A percentile compares a stretch with the other conserved stretches of the same genome.
phyloP scores from a whole-genome alignment of 1,140 invertebrate genomes.

The Aleiodes sp. region DNA sequence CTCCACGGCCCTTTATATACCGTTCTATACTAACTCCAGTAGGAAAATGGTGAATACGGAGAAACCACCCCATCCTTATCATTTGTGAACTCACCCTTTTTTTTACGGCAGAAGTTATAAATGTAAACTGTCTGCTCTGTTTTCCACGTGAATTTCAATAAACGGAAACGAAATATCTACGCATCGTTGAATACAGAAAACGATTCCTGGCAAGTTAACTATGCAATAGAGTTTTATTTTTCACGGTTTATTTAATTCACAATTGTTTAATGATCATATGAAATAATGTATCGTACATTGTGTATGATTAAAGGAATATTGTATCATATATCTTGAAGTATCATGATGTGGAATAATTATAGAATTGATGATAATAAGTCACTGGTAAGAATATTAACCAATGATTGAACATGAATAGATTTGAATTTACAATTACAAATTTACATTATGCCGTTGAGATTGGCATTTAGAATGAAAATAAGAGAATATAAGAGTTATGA shows the following conservation, averaged over 20 bases:
- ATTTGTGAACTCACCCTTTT: not conserved
- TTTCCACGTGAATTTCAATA: slow-evolving; percentile 18
- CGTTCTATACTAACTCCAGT: not conserved
- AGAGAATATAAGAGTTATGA: too few species aligned
- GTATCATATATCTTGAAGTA: too few species aligned
- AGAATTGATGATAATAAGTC: too few species aligned
- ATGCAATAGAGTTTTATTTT: slow-evolving; percentile 19
- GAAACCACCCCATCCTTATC: not conserved
- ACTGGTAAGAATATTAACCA: too few species aligned
- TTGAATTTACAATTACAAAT: too few species aligned
- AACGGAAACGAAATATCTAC: slow-evolving; percentile 19
- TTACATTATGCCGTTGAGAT: too few species aligned
- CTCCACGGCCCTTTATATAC: not conserved
- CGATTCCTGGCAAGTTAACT: not conserved
- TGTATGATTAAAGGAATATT: too few species aligned
- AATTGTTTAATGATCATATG: not conserved
- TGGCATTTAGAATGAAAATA: too few species aligned
- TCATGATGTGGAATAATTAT: too few species aligned
- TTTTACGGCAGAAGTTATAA: not conserved
- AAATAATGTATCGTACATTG: too few species aligned
- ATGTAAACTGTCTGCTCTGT: too few species aligned
- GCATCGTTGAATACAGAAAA: slow-evolving; percentile 14
- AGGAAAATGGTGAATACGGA: not conserved
- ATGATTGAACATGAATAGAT: too few species aligned
- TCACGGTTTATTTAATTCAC: slow-evolving; percentile 24